These are phyloP conservation scores for Dromas ardeola DNA, from an alignment of 2,113 vertebrate genomes.

Conservation along the genomic window DNA sequence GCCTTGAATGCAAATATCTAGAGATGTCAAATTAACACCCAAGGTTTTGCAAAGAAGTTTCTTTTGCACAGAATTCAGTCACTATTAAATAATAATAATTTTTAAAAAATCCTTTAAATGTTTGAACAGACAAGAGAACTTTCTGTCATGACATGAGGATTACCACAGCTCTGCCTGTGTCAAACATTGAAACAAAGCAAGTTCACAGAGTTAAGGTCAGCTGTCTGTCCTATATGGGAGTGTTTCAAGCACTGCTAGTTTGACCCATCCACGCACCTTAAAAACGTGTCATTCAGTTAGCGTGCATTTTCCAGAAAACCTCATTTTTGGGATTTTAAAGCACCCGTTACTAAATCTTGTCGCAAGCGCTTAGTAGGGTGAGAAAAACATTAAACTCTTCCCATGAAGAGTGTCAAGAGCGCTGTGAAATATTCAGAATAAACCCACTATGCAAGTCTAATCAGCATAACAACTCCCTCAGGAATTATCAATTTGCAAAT, in stretches of 20 bases:
- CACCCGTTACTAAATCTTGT: background rate
- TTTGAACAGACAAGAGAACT: background rate
- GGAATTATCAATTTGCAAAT: background rate
- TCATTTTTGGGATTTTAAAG: background rate
- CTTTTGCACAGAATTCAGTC: background rate
- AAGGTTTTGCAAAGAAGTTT: background rate
- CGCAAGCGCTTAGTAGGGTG: background rate
- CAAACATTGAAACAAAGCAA: background rate
- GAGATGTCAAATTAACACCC: background rate
- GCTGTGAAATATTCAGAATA: background rate
- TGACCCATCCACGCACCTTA: accelerated
- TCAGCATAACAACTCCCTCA: background rate
- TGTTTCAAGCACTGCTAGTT: background rate
- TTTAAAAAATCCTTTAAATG: background rate
- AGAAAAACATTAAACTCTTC: background rate
- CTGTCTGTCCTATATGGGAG: background rate
- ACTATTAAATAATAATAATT: background rate
- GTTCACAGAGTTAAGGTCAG: background rate
- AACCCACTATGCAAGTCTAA: background rate
- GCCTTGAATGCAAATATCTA: background rate
- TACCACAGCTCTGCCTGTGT: background rate
- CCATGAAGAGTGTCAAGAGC: background rate
- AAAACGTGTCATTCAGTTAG: background rate
- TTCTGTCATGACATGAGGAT: background rate
- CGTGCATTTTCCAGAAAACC: background rate